phyloP scores from a whole-genome alignment of 2,113 vertebrate species.

The Excalfactoria chinensis region DNA sequence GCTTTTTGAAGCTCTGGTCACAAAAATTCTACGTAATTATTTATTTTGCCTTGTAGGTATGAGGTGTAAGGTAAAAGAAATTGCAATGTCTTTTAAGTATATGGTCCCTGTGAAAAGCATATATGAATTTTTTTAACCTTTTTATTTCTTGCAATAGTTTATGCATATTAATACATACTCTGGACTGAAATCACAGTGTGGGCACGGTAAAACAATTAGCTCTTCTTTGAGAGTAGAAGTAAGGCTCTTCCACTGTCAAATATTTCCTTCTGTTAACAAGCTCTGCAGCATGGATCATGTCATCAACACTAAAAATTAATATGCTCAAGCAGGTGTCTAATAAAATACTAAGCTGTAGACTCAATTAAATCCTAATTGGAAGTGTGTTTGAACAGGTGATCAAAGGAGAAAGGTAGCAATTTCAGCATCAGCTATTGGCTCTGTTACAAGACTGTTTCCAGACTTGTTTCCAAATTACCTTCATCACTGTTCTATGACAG shows the following conservation, averaged over 20 bases:
- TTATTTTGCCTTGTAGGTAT: neutral
- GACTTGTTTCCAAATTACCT: conserved; percentile 48
- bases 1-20: neutral
- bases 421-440: conserved; percentile 39
- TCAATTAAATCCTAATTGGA: conserved; percentile 45
- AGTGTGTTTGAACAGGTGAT: conserved; percentile 42
- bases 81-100: neutral
- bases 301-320: conserved; percentile 1
- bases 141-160: neutral
- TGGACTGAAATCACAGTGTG: neutral
- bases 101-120: neutral
- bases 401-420: conserved; percentile 30
- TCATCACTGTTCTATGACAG: neutral
- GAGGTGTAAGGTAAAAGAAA: neutral
- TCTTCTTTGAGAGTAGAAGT: neutral
- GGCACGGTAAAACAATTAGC: neutral
- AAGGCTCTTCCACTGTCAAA: neutral
- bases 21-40: neutral
- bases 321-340: neutral
- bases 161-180: neutral
- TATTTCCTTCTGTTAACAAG: neutral
- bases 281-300: fast-evolving
- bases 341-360: conserved; percentile 11
- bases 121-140: neutral
- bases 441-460: conserved; percentile 58